A percentile compares a stretch with the other conserved stretches of the same genome.
These are phyloP conservation scores for Danio albolineatus DNA, from an alignment of 2,797 vertebrate genomes.

Conservation along the genomic window DNA sequence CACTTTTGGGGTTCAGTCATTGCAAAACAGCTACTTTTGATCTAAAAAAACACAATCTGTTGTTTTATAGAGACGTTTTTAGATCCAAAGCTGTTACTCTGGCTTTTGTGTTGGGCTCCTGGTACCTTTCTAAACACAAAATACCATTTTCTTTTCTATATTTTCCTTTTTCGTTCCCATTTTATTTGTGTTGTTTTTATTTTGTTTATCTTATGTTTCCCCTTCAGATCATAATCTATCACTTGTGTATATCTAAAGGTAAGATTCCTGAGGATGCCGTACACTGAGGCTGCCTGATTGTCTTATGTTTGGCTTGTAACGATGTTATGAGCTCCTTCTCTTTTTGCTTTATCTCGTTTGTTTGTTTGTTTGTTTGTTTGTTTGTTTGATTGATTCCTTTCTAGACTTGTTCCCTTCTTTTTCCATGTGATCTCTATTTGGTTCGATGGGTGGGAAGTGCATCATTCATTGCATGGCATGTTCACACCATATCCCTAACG, in stretches of 20 bases:
- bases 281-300: conserved; percentile 65
- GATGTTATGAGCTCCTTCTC: conserved; percentile 75
- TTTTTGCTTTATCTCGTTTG: conserved; percentile 47
- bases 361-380: neutral
- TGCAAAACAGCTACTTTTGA: conserved; percentile 34
- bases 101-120: conserved; percentile 79
- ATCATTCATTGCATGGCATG: conserved; percentile 86
- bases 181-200: conserved; percentile 61
- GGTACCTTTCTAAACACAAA: conserved; percentile 79
- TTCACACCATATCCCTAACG: conserved; percentile 75
- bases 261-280: conserved; percentile 85
- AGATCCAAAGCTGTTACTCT: conserved; percentile 36
- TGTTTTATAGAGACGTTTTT: conserved; percentile 28
- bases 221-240: conserved; percentile 99
- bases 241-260: conserved; percentile 99
- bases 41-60: conserved; percentile 41
- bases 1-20: conserved; percentile 5
- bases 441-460: conserved; percentile 70
- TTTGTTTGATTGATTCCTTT: conserved; percentile 66
- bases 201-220: conserved; percentile 84
- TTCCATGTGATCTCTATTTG: conserved; percentile 66
- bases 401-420: conserved; percentile 76
- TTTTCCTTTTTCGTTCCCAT: conserved; percentile 64
- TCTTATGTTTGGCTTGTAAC: conserved; percentile 78
- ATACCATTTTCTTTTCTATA: conserved; percentile 62